Conservation (phyloP, 2,888 invertebrate genomes). For the Macaria liturata region DNA sequence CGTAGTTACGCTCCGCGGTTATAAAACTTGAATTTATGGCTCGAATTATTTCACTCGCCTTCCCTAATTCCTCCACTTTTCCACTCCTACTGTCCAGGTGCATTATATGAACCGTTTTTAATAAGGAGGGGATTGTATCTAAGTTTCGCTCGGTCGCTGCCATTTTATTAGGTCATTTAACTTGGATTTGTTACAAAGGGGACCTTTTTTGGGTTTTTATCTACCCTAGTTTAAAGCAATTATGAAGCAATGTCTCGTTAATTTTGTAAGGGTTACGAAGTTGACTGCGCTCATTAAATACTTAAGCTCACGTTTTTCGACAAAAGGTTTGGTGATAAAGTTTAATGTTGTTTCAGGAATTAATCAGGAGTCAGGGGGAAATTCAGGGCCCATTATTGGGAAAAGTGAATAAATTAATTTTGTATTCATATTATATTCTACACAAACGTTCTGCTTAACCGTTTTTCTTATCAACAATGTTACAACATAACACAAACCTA, state of each 20-base stretch:
- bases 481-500: not conserved
- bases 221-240: constrained; percentile 36
- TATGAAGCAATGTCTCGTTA: constrained; percentile 34
- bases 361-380: constrained; percentile 1
- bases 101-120: constrained; percentile 71
- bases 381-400: no score
- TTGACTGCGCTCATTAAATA: constrained; percentile 20
- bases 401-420: no score
- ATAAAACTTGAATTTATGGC: constrained; percentile 81
- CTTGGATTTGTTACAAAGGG: constrained; percentile 60
- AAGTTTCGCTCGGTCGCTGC: constrained; percentile 51
- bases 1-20: constrained; percentile 51
- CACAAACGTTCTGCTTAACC: no score
- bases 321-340: constrained; percentile 14
- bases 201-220: constrained; percentile 38
- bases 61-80: constrained; percentile 66
- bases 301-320: constrained; percentile 13
- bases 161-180: constrained; percentile 63
- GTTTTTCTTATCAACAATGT: no score
- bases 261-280: constrained; percentile 31
- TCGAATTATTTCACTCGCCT: constrained; percentile 75
- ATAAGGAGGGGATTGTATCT: constrained; percentile 54
- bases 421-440: no score
- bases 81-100: constrained; percentile 69
- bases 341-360: constrained; percentile 11